Evolutionary conservation across 2,113 vertebrate genomes (phyloP), one percentile per base, ranked within the genome.

Genomic region (Entosphenus tridentatus): DNA sequence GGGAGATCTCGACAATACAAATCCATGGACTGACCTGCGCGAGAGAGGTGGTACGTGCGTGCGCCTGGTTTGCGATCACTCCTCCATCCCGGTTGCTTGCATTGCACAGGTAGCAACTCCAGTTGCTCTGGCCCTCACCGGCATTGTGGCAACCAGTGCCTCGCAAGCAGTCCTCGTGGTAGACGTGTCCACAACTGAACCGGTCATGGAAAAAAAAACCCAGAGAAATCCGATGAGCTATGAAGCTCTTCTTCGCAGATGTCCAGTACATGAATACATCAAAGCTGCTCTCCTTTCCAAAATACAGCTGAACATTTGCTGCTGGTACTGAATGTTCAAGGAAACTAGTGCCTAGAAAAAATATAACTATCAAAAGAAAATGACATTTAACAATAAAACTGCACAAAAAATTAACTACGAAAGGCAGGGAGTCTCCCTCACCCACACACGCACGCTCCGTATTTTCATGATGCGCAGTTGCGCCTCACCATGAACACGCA

Each of bases 21-120:
- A 39, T 39, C 39, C 39, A 39, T 39, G 39, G 39, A 39, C 78
- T 76, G 62, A 96, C 93, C 88, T 95, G 87, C 56, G 84, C 82
- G 59, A 88, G 76, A 11, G 84, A 83, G 14, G 56, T 77, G 69
- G 72, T 74, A 71, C 69, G 80, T 74, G 76, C 67, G 65, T 83
- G 80, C 0, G 75, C 72, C 16, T 77, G 75, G 70, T 71, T 78
- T 70, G 82, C 77, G 1, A 77, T 79, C 5, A 79, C 73, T 71
- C 85, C 83, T 58, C 83, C 83, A 17, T 77, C 81, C 74, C 85
- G 86, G 72, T 75, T 80, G 72, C 78, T 84, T 1, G 85, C 89
- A 8, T 80, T 87, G 77, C 93, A 97, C 68, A 90, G 91, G 76
- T 89, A 89, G 79, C 91, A 96, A 65, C 81, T 87, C 90, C 89